phyloP scores from a whole-genome alignment of 2,797 vertebrate genomes.

The Darevskia mixta region DNA sequence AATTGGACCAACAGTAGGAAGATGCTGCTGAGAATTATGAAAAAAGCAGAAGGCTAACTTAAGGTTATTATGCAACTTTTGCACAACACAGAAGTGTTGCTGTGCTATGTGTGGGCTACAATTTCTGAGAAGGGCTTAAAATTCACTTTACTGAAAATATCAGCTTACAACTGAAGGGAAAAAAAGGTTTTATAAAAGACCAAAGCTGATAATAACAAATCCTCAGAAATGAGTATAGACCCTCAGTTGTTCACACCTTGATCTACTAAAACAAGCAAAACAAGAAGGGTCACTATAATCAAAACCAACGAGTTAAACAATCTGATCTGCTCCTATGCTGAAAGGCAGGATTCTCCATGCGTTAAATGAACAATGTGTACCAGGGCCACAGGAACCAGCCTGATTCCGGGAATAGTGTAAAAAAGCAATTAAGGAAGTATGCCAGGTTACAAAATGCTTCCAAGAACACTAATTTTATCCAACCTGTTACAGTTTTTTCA shows the following conservation, averaged over 20 bases:
- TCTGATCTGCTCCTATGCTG: background rate
- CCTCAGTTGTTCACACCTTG: background rate
- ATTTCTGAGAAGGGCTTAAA: background rate
- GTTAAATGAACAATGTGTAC: background rate
- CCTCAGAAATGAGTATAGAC: background rate
- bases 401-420: background rate
- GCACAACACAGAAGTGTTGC: background rate
- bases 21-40: background rate
- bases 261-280: background rate
- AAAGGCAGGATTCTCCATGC: background rate
- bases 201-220: background rate
- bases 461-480: background rate
- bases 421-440: background rate
- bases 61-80: background rate
- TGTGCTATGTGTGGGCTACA: background rate
- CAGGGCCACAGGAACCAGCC: background rate
- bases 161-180: background rate
- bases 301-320: background rate
- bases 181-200: background rate
- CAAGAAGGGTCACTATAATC: background rate
- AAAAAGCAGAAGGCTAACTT: background rate
- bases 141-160: background rate
- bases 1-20: background rate
- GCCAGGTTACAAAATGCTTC: background rate
- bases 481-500: too few relatives aligned